Conservation (phyloP, 2,797 vertebrate species). For the Cephalopachus bancanus region DNA sequence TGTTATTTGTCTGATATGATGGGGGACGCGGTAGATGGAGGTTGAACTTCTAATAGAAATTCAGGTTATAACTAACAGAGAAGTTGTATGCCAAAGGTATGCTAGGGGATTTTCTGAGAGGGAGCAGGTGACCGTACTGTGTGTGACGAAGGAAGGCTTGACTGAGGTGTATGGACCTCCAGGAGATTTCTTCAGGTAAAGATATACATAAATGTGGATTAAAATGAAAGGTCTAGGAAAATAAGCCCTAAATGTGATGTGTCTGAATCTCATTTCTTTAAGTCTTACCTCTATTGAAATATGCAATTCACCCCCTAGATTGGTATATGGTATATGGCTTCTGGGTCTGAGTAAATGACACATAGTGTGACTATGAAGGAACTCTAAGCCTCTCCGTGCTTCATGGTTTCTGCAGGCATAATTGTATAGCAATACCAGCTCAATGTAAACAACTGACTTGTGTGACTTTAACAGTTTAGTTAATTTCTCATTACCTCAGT, state of each 20-base stretch:
- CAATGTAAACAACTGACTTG: not conserved
- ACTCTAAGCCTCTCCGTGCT: not conserved
- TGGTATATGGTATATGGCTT: not conserved
- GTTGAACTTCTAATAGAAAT: not conserved
- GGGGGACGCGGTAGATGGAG: not conserved
- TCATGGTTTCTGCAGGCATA: not conserved
- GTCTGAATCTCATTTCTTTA: not conserved
- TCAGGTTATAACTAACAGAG: not conserved
- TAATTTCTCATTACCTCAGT: not conserved
- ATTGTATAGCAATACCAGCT: no score
- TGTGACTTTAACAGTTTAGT: not conserved
- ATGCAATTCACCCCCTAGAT: not conserved
- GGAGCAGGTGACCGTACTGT: not conserved
- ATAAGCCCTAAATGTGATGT: not conserved
- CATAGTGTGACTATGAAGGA: not conserved
- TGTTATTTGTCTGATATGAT: not conserved
- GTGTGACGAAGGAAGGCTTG: not conserved
- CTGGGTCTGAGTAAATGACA: not conserved
- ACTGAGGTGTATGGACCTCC: rapidly evolving
- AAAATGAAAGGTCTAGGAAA: not conserved
- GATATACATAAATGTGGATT: not conserved
- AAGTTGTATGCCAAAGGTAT: not conserved
- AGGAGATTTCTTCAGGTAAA: not conserved
- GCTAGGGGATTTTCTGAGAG: rapidly evolving
- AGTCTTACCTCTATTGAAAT: not conserved